Conservation (phyloP, 2,888 invertebrate species). For the Quadroppia sp. region DNA sequence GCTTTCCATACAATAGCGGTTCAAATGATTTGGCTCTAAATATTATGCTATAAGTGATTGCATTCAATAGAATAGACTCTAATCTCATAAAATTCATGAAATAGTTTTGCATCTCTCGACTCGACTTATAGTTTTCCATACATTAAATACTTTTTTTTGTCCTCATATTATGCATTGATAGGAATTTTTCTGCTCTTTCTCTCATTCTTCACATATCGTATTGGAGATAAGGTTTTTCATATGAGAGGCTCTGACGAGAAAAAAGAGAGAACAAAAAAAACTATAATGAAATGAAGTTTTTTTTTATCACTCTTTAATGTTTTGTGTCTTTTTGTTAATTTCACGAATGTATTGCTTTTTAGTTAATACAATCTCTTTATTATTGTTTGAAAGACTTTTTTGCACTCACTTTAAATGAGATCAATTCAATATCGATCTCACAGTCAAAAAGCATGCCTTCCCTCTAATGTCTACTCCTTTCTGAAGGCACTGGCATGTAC, state of each 20-base stretch:
- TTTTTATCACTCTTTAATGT: conserved; percentile 2
- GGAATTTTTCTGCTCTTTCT: not conserved
- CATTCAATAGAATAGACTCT: conserved; percentile 1
- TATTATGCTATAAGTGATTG: conserved; percentile 8
- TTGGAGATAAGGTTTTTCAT: not conserved
- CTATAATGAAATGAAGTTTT: conserved; percentile 13
- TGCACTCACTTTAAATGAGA: conserved; percentile 5
- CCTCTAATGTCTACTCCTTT: not conserved
- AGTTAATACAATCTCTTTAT: not conserved
- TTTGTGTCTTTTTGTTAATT: conserved; percentile 16
- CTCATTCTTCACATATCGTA: not conserved
- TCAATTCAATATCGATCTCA: conserved; percentile 29
- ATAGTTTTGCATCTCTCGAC: conserved; percentile 32
- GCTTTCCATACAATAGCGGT: not conserved
- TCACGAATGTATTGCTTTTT: conserved; percentile 5
- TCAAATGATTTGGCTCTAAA: not conserved
- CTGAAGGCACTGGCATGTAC: not conserved
- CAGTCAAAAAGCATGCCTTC: not conserved
- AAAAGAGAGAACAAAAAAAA: not conserved
- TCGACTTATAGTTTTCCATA: not conserved
- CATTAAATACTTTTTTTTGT: conserved; percentile 13
- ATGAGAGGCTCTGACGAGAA: not conserved
- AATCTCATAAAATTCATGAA: conserved; percentile 26
- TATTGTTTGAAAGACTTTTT: not conserved
- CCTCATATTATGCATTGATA: not conserved